phyloP scores from a whole-genome alignment of 2,113 vertebrate genomes.

The Riparia riparia region DNA sequence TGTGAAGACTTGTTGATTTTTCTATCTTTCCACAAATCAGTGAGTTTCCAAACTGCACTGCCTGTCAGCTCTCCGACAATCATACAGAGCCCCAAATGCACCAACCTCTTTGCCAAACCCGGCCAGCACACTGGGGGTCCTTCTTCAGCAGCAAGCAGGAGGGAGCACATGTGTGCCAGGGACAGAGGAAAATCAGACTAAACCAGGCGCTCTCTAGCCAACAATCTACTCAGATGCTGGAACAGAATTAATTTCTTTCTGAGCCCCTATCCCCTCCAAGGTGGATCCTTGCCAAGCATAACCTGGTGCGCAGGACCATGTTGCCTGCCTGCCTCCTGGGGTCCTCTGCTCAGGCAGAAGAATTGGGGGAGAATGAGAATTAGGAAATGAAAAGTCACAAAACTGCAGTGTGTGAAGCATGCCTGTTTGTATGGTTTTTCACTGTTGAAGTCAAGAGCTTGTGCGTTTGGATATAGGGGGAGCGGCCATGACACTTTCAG shows the following conservation, averaged over 20 bases:
- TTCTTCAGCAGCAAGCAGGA: not conserved
- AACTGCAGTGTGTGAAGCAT: not conserved
- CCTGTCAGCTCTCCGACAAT: not conserved
- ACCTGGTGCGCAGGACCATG: not conserved
- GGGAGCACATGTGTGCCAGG: not conserved
- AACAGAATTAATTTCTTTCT: not conserved
- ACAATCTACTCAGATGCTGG: not conserved
- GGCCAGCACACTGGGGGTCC: not conserved
- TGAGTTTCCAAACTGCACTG: not conserved
- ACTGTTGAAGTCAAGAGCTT: not conserved
- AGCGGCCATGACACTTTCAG: not conserved
- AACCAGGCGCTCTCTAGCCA: not conserved
- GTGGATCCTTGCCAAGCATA: not conserved
- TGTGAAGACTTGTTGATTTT: not conserved
- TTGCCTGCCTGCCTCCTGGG: not conserved
- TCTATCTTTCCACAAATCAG: not conserved
- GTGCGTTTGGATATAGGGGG: not conserved
- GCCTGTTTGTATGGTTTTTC: not conserved
- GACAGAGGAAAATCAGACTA: not conserved
- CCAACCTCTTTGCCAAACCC: not conserved
- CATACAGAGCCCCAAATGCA: not conserved
- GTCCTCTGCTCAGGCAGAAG: not conserved
- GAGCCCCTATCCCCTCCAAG: rapidly evolving
- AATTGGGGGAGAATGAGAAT: not conserved
- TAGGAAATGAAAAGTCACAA: not conserved